A percentile compares a stretch with the other conserved stretches of the same genome.
These are phyloP conservation scores for Micromys minutus DNA, from an alignment of 2,113 vertebrate species.

Conservation along the genomic window DNA sequence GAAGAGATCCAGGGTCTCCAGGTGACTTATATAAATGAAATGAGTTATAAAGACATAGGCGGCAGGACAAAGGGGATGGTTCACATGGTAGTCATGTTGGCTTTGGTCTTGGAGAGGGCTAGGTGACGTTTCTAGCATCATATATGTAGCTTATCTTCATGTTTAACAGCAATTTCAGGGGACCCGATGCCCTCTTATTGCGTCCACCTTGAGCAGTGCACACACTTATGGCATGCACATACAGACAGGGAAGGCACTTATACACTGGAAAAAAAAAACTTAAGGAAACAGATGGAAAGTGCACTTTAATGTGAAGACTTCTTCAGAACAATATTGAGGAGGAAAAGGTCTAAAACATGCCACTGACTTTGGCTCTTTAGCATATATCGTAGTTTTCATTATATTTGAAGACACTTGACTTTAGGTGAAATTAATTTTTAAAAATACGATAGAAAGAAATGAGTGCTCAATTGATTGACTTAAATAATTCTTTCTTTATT, in stretches of 20 bases:
- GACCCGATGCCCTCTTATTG: fast-evolving
- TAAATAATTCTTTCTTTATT: not conserved
- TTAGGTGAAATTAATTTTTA: not conserved
- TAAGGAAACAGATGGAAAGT: not conserved
- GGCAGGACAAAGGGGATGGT: no score
- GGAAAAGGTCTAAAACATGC: not conserved
- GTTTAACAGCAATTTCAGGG: no score
- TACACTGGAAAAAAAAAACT: not conserved
- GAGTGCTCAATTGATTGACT: not conserved
- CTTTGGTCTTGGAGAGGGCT: no score
- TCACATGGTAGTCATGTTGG: not conserved
- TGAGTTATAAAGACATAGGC: not conserved
- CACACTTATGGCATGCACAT: not conserved
- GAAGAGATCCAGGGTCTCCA: not conserved
- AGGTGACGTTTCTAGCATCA: not conserved
- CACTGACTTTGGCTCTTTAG: not conserved
- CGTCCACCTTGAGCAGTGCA: not conserved
- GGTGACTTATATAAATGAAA: constrained; percentile 1
- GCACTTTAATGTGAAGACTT: not conserved
- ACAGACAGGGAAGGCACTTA: not conserved
- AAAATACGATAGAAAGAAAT: not conserved
- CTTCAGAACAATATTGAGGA: not conserved
- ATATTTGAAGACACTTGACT: not conserved
- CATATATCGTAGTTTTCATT: not conserved
- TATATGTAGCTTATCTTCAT: not conserved